Base-by-base conservation (phyloP, 2,113 vertebrate genomes). In the Thamnaconus septentrionalis region DNA sequence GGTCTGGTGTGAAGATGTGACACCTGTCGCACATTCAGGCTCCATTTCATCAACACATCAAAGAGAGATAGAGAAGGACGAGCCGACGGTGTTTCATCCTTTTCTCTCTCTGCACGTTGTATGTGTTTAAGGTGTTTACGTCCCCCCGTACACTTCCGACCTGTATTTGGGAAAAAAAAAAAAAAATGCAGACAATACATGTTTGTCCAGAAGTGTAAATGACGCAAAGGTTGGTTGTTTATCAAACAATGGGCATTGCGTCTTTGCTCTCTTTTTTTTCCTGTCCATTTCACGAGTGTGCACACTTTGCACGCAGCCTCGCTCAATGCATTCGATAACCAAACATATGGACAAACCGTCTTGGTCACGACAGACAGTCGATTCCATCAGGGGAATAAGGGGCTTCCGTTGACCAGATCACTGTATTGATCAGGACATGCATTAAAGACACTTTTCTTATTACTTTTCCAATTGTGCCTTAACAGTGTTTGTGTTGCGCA, bases 41-140 rank as follows among this genome's bases (percentile, higher is more conserved):
- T 76, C 71, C 57, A 80, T 66, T 75, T 83, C 73, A 83, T 84
- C 69, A 70, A 49, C 54, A 75, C 64, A 82, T 84, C 58, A 84
- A 82, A 84, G 75, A 76, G 54, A 63, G 59, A 39, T 9, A 79
- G 39, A 69, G 59, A 60, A 46, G 39, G 56, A 73, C 39, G 54
- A 65, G 66, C 69, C 3, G 53, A 59, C 59, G 59, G 41, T 82
- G 72, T 80, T 82, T 85, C 50, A 82, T 82, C 65, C 66, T 8
- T 53, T 56, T 52, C 47, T 59, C n/a, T n/a, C n/a, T n/a, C n/a
- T n/a, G n/a, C n/a, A n/a, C n/a, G n/a, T n/a, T n/a, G 12, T 12
- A 46, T 73, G 6, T 55, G 12, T 59, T 42, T 42, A 47, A 31
- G 18, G 1, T 31, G 18, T 31, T 31, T 57, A 18, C 61, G 53